Percentiles rank a stretch among this genome's conserved stretches.
These are phyloP conservation scores for Irena cyanogastra DNA, from an alignment of 2,113 vertebrate genomes.

Conservation along the genomic window DNA sequence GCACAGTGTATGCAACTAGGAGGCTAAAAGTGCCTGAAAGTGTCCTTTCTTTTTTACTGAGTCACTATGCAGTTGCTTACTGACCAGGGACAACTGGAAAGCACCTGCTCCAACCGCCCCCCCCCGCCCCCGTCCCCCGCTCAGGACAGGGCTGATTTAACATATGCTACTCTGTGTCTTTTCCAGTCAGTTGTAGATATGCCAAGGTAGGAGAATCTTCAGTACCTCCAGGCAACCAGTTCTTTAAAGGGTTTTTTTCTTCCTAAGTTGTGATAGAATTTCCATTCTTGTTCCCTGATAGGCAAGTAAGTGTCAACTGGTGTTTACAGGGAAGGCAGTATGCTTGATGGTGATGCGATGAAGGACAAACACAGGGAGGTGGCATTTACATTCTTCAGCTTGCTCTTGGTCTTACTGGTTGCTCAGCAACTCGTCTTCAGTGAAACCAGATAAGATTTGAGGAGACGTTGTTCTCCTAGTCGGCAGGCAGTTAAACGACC, in stretches of 20 bases:
- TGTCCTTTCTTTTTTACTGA: background rate
- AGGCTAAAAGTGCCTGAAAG: background rate
- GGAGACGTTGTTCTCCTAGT: slow-evolving; percentile 1
- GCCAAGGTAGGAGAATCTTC: background rate
- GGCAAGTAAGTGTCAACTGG: background rate
- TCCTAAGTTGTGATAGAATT: background rate
- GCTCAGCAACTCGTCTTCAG: background rate
- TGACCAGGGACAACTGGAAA: background rate
- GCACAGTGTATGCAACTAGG: background rate
- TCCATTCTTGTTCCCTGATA: background rate
- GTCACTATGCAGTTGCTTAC: background rate
- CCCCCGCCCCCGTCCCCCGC: no score
- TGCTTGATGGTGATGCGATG: background rate
- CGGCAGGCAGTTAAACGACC: background rate
- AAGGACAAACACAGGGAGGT: background rate
- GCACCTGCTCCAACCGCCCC: background rate
- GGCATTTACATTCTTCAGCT: slow-evolving; percentile 6
- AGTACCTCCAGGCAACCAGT: background rate
- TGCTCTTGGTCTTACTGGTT: slow-evolving; percentile 14
- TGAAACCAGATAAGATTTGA: slow-evolving; percentile 40
- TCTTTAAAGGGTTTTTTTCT: background rate
- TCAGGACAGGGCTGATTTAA: accelerated
- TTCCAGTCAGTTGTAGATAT: background rate
- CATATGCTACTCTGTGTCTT: background rate
- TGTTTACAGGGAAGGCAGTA: slow-evolving; percentile 4